A percentile compares a stretch with the other conserved stretches of the same genome.
These are phyloP conservation scores for Denticeps clupeoides DNA, from an alignment of 2,797 vertebrate species.

Conservation along the genomic window DNA sequence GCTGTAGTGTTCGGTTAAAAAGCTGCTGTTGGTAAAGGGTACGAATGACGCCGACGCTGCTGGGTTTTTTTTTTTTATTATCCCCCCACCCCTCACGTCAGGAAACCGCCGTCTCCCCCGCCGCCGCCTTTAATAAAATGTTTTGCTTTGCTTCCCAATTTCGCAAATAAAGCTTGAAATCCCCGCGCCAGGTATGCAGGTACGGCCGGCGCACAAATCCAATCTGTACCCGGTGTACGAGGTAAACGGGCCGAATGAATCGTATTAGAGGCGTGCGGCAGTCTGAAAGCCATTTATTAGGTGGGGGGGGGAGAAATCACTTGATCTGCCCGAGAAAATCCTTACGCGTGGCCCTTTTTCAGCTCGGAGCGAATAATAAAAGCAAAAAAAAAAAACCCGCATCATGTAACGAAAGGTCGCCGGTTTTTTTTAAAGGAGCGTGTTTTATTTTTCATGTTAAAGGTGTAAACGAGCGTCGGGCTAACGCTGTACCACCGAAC, in stretches of 20 bases:
- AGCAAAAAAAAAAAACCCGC: neutral
- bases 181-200: constrained; percentile 55
- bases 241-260: constrained; percentile 80
- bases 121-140: constrained; percentile 26
- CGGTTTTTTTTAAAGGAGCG: no score
- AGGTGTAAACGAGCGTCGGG: constrained; percentile 18
- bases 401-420: no score
- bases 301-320: constrained; percentile 70
- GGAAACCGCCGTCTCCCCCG: no score
- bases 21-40: no score
- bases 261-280: constrained; percentile 76
- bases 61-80: no score
- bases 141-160: constrained; percentile 31
- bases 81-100: no score
- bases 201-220: constrained; percentile 65
- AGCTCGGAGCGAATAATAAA: constrained; percentile 36
- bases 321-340: constrained; percentile 72
- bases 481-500: neutral
- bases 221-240: constrained; percentile 79
- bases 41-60: no score
- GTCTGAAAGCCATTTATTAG: constrained; percentile 78
- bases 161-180: constrained; percentile 46
- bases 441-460: no score
- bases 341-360: constrained; percentile 62
- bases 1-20: no score